phyloP scores from a whole-genome alignment of 2,113 vertebrate genomes.

The Onychostruthus taczanowskii region DNA sequence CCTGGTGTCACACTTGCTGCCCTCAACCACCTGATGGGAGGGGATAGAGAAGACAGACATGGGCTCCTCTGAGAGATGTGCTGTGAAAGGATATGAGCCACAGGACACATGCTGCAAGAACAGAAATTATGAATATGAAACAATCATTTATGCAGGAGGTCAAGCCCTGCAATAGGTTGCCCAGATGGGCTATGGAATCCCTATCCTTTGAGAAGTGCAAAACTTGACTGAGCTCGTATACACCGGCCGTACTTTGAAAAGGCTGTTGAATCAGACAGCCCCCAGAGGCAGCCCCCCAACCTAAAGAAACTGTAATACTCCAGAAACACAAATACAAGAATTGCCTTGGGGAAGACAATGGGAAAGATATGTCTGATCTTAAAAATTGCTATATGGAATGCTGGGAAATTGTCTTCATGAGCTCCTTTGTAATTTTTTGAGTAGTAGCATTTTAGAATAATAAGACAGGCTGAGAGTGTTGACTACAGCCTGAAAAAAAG shows the following conservation, averaged over 20 bases:
- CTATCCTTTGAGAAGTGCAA: neutral
- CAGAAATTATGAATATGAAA: neutral
- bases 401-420: neutral
- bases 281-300: neutral
- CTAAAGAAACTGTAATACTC: neutral
- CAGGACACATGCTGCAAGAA: neutral
- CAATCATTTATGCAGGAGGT: neutral
- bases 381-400: neutral
- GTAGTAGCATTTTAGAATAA: neutral
- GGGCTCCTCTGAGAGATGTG: neutral
- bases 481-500: neutral
- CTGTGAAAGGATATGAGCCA: neutral
- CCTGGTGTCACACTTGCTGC: neutral
- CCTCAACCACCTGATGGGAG: neutral
- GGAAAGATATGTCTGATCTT: neutral
- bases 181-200: neutral
- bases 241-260: neutral
- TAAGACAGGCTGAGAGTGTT: neutral
- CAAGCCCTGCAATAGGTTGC: neutral
- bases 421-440: neutral
- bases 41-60: neutral
- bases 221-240: neutral
- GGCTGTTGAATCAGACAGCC: neutral
- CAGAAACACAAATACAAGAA: neutral
- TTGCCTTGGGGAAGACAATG: neutral